phyloP scores from a whole-genome alignment of 2,797 vertebrate genomes.

The Melanotaenia maccullochi region DNA sequence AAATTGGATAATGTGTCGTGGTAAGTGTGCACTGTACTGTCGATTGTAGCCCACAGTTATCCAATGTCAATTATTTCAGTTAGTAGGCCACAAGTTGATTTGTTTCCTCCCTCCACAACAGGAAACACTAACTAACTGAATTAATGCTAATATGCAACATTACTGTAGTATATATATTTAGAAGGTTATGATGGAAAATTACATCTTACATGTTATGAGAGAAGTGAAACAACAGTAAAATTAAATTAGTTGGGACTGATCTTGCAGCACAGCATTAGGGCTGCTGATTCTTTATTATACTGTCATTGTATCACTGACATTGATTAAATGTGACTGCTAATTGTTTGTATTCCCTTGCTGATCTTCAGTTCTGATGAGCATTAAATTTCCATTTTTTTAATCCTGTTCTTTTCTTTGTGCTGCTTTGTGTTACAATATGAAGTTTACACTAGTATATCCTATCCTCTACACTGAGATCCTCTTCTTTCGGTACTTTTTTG shows the following conservation, averaged over 20 bases:
- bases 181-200: not conserved
- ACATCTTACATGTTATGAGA: not conserved
- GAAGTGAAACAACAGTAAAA: not conserved
- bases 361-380: not conserved
- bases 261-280: not conserved
- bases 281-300: not conserved
- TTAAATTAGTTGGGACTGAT: not conserved
- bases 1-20: conserved; percentile 33
- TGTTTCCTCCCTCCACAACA: not conserved
- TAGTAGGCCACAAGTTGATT: not conserved
- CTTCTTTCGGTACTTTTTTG: not conserved
- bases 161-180: no score
- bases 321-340: not conserved
- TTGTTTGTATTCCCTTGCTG: not conserved
- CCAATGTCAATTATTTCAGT: not conserved
- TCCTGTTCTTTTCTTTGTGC: not conserved
- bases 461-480: not conserved
- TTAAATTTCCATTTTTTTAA: not conserved
- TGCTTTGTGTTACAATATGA: not conserved
- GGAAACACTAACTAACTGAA: not conserved
- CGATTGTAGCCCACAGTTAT: conserved; percentile 15
- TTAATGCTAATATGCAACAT: not conserved
- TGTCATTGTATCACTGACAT: not conserved
- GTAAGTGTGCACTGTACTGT: conserved; percentile 4
- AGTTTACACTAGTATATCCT: not conserved